A percentile compares a stretch with the other conserved stretches of the same genome.
Conservation (phyloP, 1,140 invertebrate genomes). For the Scaptomyza montana region DNA sequence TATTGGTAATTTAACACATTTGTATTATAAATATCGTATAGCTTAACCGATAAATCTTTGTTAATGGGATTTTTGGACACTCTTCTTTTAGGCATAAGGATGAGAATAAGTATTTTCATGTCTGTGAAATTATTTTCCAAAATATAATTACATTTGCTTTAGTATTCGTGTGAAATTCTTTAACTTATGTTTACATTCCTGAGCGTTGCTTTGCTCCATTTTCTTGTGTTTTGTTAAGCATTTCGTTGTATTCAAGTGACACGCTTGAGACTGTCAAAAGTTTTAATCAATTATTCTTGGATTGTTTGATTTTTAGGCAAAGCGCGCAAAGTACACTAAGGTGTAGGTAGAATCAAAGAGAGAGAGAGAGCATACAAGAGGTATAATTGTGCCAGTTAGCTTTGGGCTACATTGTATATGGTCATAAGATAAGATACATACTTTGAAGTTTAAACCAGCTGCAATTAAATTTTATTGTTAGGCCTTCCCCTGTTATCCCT, state of each 20-base stretch:
- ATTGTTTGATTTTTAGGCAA: slow-evolving; percentile 42
- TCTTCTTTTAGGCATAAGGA: no score
- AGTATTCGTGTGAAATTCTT: slow-evolving; percentile 33
- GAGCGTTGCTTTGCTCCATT: slow-evolving; percentile 46
- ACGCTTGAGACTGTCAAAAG: not conserved
- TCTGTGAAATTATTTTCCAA: not conserved
- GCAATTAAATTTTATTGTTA: slow-evolving; percentile 64
- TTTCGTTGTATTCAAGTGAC: slow-evolving; percentile 25
- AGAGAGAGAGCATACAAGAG: not conserved
- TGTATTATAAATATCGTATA: no score
- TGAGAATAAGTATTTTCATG: no score
- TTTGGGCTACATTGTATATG: slow-evolving; percentile 64
- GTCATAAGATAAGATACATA: slow-evolving; percentile 72
- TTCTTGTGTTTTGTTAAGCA: slow-evolving; percentile 11
- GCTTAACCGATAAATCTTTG: no score
- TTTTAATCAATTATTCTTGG: slow-evolving; percentile 13
- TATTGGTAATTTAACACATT: no score
- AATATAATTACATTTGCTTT: not conserved
- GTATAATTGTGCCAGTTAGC: slow-evolving; percentile 1
- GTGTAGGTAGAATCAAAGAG: slow-evolving; percentile 10
- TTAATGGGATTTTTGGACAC: no score
- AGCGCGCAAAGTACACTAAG: slow-evolving; percentile 30
- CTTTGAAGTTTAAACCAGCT: slow-evolving; percentile 39
- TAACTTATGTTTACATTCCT: slow-evolving; percentile 24
- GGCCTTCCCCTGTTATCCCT: not conserved